These are phyloP conservation scores for Zygothrica quintamaculata DNA, from an alignment of 2,888 invertebrate species.

Conservation along the genomic window DNA sequence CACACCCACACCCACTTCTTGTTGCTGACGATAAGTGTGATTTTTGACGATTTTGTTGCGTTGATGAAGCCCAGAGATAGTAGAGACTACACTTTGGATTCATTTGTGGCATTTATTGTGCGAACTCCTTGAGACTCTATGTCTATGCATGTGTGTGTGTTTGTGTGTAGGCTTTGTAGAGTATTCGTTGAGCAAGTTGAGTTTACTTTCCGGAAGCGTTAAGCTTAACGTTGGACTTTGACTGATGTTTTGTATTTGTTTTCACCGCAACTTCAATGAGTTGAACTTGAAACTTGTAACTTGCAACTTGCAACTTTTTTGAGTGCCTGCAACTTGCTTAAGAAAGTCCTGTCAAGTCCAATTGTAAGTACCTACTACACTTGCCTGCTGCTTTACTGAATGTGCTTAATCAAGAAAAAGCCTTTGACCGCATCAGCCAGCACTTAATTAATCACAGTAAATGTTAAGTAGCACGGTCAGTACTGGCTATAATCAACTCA, in stretches of 20 bases:
- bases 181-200: slow-evolving; percentile 23
- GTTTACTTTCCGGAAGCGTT: slow-evolving; percentile 24
- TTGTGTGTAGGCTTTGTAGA: not conserved
- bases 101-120: slow-evolving; percentile 74
- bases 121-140: slow-evolving; percentile 44
- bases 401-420: slow-evolving; percentile 30
- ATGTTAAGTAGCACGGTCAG: not conserved
- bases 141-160: slow-evolving; percentile 1
- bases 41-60: slow-evolving; percentile 76
- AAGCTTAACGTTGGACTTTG: slow-evolving; percentile 15
- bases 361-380: slow-evolving; percentile 48
- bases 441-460: slow-evolving; percentile 28
- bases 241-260: slow-evolving; percentile 21
- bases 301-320: slow-evolving; percentile 21
- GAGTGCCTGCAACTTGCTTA: slow-evolving; percentile 25
- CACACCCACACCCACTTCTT: slow-evolving; percentile 1
- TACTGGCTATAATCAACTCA: too few species aligned
- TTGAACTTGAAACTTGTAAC: slow-evolving; percentile 45
- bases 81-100: slow-evolving; percentile 29
- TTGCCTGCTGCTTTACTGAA: slow-evolving; percentile 10
- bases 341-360: slow-evolving; percentile 32
- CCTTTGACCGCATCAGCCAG: slow-evolving; percentile 30
- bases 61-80: slow-evolving; percentile 60
- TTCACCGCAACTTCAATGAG: slow-evolving; percentile 68
- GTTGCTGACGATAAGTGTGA: slow-evolving; percentile 73